Evolutionary conservation across 1,140 invertebrate genomes (phyloP).

Genomic region (Sitophilus oryzae): DNA sequence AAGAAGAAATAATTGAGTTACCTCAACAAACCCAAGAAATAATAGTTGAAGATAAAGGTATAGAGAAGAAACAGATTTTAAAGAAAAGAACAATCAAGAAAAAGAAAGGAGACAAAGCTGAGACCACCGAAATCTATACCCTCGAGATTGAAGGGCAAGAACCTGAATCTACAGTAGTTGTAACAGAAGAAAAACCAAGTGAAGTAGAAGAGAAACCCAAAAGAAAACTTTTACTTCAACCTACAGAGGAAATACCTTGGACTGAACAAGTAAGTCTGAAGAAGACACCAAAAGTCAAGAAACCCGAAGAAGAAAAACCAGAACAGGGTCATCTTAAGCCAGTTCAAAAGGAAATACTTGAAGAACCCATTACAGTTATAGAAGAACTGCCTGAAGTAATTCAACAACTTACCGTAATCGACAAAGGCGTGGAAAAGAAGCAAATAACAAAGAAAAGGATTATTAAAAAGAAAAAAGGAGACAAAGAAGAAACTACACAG

Average conservation of each 20-base stretch:
- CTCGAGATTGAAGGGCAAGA: slow-evolving; percentile 30
- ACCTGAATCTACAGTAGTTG: slow-evolving; percentile 30
- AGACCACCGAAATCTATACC: slow-evolving; percentile 35
- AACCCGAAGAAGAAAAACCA: slow-evolving; percentile 38
- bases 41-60: slow-evolving; percentile 37
- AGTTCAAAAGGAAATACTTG: slow-evolving; percentile 25
- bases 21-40: slow-evolving; percentile 27
- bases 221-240: slow-evolving; percentile 34
- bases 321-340: slow-evolving; percentile 35
- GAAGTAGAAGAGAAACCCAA: slow-evolving; percentile 28
- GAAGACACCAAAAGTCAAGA: too few species aligned
- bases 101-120: slow-evolving; percentile 27
- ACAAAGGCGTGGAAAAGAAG: slow-evolving; percentile 32
- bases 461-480: slow-evolving; percentile 44
- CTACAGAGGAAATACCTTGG: slow-evolving; percentile 38
- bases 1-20: slow-evolving; percentile 38
- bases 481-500: slow-evolving; percentile 38
- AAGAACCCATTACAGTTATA: slow-evolving; percentile 21
- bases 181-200: slow-evolving; percentile 18
- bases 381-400: slow-evolving; percentile 40
- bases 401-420: slow-evolving; percentile 34
- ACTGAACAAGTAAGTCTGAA: slow-evolving; percentile 23
- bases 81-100: slow-evolving; percentile 39
- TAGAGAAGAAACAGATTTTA: slow-evolving; percentile 28
- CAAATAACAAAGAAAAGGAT: slow-evolving; percentile 36